phyloP scores from a whole-genome alignment of 2,113 vertebrate species.

The Zingel zingel region DNA sequence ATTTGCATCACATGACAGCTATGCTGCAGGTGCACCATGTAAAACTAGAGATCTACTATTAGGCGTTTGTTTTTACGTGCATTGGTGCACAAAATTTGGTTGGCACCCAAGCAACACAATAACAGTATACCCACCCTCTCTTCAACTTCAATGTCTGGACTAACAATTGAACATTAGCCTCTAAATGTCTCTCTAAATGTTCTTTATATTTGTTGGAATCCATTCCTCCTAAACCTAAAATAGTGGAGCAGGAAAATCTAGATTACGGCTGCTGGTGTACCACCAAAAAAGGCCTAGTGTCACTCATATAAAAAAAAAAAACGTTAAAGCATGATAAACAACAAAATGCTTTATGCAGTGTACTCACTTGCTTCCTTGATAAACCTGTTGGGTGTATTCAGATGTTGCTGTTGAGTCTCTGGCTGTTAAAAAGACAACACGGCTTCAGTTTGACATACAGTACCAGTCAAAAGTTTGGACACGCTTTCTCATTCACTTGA shows the following conservation, averaged over 20 bases:
- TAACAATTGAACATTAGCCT: too few relatives aligned
- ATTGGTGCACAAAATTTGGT: background rate
- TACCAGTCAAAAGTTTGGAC: too few relatives aligned
- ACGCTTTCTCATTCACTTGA: too few relatives aligned
- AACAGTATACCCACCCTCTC: background rate
- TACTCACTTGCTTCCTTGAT: slow-evolving; percentile 85
- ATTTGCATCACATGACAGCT: background rate
- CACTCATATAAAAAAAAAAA: background rate
- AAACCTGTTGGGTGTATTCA: slow-evolving; percentile 84
- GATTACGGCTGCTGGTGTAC: too few relatives aligned
- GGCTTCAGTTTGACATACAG: background rate
- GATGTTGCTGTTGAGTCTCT: slow-evolving; percentile 70
- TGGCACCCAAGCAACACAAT: background rate
- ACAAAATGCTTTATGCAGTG: background rate
- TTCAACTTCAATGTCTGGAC: too few relatives aligned
- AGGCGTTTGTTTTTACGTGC: background rate
- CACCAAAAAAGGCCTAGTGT: too few relatives aligned
- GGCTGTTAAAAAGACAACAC: slow-evolving; percentile 29
- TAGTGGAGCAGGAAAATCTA: too few relatives aligned
- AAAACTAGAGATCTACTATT: background rate
- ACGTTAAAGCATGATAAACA: background rate
- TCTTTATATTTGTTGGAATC: too few relatives aligned
- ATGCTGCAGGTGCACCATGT: background rate
- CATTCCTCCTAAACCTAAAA: too few relatives aligned
- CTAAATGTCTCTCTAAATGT: too few relatives aligned